A percentile compares a stretch with the other conserved stretches of the same genome.
Evolutionary conservation across 1,140 invertebrate genomes (phyloP).

Genomic region (Lysiphlebus fabarum): DNA sequence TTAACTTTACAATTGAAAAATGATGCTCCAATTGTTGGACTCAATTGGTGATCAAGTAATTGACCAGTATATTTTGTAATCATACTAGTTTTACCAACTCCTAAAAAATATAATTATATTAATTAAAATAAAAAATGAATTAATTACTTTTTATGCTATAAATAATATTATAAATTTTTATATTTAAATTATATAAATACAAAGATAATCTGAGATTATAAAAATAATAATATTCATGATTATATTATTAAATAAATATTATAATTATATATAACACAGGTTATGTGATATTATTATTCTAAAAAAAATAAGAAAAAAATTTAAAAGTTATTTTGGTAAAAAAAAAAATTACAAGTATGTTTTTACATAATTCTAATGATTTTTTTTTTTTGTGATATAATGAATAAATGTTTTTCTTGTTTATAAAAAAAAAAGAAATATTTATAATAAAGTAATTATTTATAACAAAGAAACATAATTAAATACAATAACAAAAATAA

Average conservation of each 20-base stretch:
- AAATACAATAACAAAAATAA: slow-evolving; percentile 10
- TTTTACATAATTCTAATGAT: too few relatives aligned
- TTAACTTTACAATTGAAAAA: slow-evolving; percentile 83
- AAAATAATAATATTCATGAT: slow-evolving; percentile 13
- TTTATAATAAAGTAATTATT: slow-evolving; percentile 11
- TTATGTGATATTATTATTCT: background rate
- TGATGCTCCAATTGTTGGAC: slow-evolving; percentile 83
- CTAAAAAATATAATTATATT: slow-evolving; percentile 56
- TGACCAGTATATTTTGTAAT: slow-evolving; percentile 77
- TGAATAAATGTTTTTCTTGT: too few relatives aligned
- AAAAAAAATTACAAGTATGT: too few relatives aligned
- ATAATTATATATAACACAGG: too few relatives aligned
- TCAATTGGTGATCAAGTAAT: slow-evolving; percentile 68
- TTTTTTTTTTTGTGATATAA: too few relatives aligned
- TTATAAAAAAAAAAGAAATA: slow-evolving; percentile 7
- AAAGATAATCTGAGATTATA: slow-evolving; percentile 15
- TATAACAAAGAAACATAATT: slow-evolving; percentile 14
- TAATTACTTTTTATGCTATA: too few relatives aligned
- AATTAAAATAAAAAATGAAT: slow-evolving; percentile 1
- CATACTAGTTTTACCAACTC: slow-evolving; percentile 84
- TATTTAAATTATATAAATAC: background rate
- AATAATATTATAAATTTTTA: too few relatives aligned
- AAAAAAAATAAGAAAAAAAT: background rate
- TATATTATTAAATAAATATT: too few relatives aligned
- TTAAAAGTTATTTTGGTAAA: slow-evolving; percentile 2